Percentiles rank a stretch among this genome's conserved stretches.
These are phyloP conservation scores for Agelaius phoeniceus DNA, from an alignment of 2,113 vertebrate species.

Conservation along the genomic window DNA sequence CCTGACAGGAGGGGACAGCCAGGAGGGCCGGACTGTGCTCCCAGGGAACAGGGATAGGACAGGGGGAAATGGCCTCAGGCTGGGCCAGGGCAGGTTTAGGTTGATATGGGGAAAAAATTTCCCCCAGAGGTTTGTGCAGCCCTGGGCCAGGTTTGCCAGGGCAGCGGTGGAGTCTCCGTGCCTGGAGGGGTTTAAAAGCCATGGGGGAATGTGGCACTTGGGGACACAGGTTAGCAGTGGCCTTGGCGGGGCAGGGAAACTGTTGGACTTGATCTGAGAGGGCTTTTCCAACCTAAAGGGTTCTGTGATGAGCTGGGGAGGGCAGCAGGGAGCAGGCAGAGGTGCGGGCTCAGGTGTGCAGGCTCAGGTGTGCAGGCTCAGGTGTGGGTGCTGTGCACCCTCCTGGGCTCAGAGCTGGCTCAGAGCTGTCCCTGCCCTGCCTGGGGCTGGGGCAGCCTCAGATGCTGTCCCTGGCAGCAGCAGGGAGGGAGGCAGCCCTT, in stretches of 20 bases:
- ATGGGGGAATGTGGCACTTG: background rate
- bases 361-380: background rate
- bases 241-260: background rate
- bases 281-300: background rate
- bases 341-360: no score
- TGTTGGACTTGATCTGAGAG: background rate
- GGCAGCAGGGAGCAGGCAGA: background rate
- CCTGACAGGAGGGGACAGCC: background rate
- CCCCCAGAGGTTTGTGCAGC: background rate
- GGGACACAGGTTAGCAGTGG: background rate
- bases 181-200: background rate
- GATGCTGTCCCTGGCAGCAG: background rate
- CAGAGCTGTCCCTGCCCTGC: rapidly evolving
- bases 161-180: background rate
- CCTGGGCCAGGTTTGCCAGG: background rate
- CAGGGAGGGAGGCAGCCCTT: background rate
- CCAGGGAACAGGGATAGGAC: background rate
- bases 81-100: rapidly evolving
- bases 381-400: background rate
- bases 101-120: no score
- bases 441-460: background rate
- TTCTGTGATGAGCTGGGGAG: background rate
- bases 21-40: rapidly evolving
- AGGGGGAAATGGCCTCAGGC: rapidly evolving
- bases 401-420: background rate